These are phyloP conservation scores for Poeciliopsis occidentalis DNA, from an alignment of 2,113 vertebrate species.

Conservation along the genomic window DNA sequence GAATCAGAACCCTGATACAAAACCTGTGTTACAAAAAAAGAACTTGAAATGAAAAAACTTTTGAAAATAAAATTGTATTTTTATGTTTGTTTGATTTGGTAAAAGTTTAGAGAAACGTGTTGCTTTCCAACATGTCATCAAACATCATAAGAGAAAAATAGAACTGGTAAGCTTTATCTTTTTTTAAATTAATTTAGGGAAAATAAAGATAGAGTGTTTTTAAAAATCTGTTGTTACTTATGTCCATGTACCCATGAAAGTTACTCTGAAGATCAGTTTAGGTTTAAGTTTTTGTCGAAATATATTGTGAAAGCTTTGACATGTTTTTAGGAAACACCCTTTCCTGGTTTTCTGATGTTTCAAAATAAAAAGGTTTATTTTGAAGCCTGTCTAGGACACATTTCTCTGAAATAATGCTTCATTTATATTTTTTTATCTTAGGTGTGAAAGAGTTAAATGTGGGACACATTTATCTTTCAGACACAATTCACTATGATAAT, in stretches of 20 bases:
- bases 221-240: not conserved
- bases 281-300: not conserved
- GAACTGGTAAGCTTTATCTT: too few species aligned
- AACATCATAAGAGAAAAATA: not conserved
- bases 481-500: not conserved
- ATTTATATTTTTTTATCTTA: not conserved
- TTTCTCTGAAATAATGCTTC: not conserved
- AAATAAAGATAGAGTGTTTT: not conserved
- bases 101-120: not conserved
- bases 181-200: too few species aligned
- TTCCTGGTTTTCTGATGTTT: not conserved
- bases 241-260: not conserved
- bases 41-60: too few species aligned
- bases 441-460: slow-evolving; percentile 28
- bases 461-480: not conserved
- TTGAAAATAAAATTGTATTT: too few species aligned
- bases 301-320: not conserved
- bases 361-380: not conserved
- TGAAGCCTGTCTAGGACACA: not conserved
- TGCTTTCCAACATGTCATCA: not conserved
- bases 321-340: not conserved
- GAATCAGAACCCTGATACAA: not conserved
- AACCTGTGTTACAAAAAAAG: too few species aligned
- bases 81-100: not conserved
- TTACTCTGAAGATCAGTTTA: not conserved